These are phyloP conservation scores for Melanotaenia trifasciata DNA, from an alignment of 2,797 vertebrate species.

Conservation along the genomic window DNA sequence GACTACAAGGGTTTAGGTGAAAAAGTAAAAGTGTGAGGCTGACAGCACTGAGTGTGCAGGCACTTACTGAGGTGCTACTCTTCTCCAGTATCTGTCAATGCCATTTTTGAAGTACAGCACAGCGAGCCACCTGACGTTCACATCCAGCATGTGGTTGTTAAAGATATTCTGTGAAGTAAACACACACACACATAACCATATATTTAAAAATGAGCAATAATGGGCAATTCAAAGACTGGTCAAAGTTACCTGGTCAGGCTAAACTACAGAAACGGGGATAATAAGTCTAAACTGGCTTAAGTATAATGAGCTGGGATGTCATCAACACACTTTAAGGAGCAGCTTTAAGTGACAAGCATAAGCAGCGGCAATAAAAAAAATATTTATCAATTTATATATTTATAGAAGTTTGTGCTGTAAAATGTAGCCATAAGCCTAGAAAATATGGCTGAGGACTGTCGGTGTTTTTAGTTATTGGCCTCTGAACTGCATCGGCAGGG, in stretches of 20 bases:
- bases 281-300: not conserved
- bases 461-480: constrained; percentile 32
- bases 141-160: constrained; percentile 94
- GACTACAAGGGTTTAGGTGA: constrained; percentile 19
- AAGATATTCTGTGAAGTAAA: constrained; percentile 89
- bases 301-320: not conserved
- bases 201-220: constrained; percentile 5
- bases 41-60: constrained; percentile 19
- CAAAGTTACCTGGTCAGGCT: constrained; percentile 1
- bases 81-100: constrained; percentile 98
- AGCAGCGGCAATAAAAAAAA: constrained; percentile 10
- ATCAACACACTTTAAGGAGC: not conserved
- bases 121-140: constrained; percentile 97
- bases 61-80: constrained; percentile 95
- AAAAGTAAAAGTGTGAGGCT: constrained; percentile 13
- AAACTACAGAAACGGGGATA: not conserved
- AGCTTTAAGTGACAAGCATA: not conserved
- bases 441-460: constrained; percentile 22
- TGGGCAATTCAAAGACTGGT: constrained; percentile 12
- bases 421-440: constrained; percentile 24
- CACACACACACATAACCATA: not conserved
- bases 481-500: constrained; percentile 18
- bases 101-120: constrained; percentile 99
- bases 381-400: constrained; percentile 4
- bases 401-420: constrained; percentile 21